phyloP scores from a whole-genome alignment of 2,113 vertebrate species.

The Dasypus novemcinctus region DNA sequence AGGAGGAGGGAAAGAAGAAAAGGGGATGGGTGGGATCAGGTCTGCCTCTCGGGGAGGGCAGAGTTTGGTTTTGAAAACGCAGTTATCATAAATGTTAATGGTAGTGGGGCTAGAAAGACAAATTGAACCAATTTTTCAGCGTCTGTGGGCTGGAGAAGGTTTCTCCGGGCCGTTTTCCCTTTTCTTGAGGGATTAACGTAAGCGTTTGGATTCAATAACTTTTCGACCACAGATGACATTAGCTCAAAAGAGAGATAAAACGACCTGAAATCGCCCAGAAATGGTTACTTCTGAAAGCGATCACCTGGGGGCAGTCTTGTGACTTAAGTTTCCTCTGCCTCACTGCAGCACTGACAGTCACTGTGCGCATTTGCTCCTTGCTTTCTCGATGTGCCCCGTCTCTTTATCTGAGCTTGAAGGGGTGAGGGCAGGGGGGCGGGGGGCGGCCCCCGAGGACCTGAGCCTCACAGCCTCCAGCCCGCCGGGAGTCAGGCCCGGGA shows the following conservation, averaged over 20 bases:
- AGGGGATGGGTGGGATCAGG: not conserved
- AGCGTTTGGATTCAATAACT: constrained; percentile 38
- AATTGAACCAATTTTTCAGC: not conserved
- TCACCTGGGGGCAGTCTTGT: constrained; percentile 77
- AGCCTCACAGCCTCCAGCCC: not conserved
- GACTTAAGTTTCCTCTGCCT: constrained; percentile 53
- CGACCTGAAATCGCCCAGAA: not conserved
- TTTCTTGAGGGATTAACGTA: not conserved
- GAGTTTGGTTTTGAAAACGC: not conserved
- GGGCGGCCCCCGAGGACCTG: not conserved
- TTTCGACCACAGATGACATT: constrained; percentile 34
- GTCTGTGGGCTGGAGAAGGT: not conserved
- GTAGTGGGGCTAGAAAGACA: constrained; percentile 26
- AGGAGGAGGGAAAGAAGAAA: not conserved
- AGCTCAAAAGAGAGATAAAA: not conserved
- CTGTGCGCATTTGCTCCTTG: no score
- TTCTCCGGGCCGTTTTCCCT: not conserved
- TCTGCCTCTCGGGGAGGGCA: not conserved
- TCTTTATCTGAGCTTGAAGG: not conserved
- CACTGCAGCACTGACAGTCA: not conserved
- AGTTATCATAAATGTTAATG: not conserved
- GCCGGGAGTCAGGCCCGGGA: no score
- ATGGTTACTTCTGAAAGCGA: constrained; percentile 47
- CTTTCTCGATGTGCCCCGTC: not conserved
- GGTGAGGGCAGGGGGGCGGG: not conserved